Conservation (phyloP, 1,140 invertebrate genomes). For the Bicyclus anynana region DNA sequence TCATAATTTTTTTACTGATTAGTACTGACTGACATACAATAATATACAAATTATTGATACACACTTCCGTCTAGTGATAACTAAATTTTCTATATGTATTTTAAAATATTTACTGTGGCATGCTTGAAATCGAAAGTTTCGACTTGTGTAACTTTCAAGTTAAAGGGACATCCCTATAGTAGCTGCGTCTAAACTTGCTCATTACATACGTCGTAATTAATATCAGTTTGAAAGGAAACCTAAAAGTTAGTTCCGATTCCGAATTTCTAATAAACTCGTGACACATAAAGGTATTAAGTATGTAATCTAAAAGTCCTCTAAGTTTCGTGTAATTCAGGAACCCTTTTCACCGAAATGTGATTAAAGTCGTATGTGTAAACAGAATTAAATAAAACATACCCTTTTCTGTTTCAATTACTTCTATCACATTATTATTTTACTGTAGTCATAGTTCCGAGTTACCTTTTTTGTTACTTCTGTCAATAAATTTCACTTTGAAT, state of each 20-base stretch:
- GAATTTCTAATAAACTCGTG: slow-evolving; percentile 50
- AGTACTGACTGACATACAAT: too few species aligned
- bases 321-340: slow-evolving; percentile 37
- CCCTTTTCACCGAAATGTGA: slow-evolving; percentile 47
- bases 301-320: slow-evolving; percentile 46
- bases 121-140: not conserved
- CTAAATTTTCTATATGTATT: too few species aligned
- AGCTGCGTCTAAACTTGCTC: slow-evolving; percentile 48
- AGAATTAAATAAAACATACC: slow-evolving; percentile 7
- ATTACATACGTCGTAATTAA: slow-evolving; percentile 68
- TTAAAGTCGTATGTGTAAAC: slow-evolving; percentile 37
- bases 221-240: slow-evolving; percentile 66
- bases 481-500: too few species aligned
- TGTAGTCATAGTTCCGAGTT: too few species aligned
- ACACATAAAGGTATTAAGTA: slow-evolving; percentile 37
- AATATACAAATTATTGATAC: not conserved
- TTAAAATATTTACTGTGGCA: not conserved
- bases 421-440: not conserved
- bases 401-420: not conserved
- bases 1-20: too few species aligned
- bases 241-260: slow-evolving; percentile 63
- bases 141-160: not conserved
- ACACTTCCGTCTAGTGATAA: not conserved
- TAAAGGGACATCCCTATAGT: not conserved
- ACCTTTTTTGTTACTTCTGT: too few species aligned